Base-by-base conservation (phyloP, 2,888 invertebrate species). In the Myopa tessellatipennis region DNA sequence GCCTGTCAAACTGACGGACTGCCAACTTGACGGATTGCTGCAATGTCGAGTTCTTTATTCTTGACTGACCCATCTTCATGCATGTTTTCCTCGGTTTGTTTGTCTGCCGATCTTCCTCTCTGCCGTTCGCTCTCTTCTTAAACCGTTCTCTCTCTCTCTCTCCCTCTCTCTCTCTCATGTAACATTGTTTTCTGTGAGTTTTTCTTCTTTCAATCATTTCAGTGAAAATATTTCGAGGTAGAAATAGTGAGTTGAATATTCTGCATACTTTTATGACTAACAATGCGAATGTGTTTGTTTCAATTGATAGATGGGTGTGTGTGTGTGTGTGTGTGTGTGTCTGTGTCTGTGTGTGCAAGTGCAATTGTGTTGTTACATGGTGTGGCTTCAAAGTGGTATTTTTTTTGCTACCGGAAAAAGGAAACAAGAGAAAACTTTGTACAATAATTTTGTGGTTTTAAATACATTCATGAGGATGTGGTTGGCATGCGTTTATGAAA, bases 361-460 rank as follows among this genome's bases (percentile, higher is more conserved):
- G 70, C 6, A 34, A 16, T 16, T 55, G 36, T 55, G 71, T 71
- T 10, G 12, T 40, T 52, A 45, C n/a, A 18, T 40, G 72, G 60
- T 60, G 40, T 60, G 26, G 55, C 7, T 16, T 38, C 18, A 36
- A 7, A n/a, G 45, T 34, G 38, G 16, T 8, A 18, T 26, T 55
- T 45, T 36, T 68, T 68, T 60, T 58, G 75, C 58, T 38, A 45
- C 60, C 69, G 75, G 75, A 69, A 65, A 75, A 18, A 60, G 69
- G 75, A 75, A 75, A 75, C 75, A 75, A 75, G 69, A 75, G 69
- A 60, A 75, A 75, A 75, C 75, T 75, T 75, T 74, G 63, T 75
- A 68, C 60, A 75, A 75, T 75, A 75, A 75, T 75, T 75, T 75
- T 60, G 75, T 65, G 75, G 75, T 69, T 69, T 68, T 60, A 60